These are phyloP conservation scores for Hypolimnas misippus DNA, from an alignment of 2,888 invertebrate genomes.

Conservation along the genomic window DNA sequence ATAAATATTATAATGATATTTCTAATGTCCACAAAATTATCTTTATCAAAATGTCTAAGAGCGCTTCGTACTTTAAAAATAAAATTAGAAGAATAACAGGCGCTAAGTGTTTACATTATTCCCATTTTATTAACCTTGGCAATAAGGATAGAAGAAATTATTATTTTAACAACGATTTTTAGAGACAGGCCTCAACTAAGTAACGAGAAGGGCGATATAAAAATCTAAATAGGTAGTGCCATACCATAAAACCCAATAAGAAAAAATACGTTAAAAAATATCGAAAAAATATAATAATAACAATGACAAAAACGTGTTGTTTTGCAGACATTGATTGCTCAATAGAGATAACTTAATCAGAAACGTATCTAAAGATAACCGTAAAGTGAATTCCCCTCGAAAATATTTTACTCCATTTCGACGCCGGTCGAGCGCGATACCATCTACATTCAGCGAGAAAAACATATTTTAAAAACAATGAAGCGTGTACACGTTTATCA, in stretches of 20 bases:
- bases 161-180: no score
- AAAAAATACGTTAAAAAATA: neutral
- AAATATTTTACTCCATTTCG: slow-evolving; percentile 60
- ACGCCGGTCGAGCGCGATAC: slow-evolving; percentile 39
- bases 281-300: neutral
- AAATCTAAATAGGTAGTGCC: no score
- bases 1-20: no score
- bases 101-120: no score
- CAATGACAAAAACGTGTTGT: neutral
- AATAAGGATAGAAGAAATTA: no score
- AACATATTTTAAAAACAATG: slow-evolving; percentile 78
- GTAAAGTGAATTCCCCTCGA: slow-evolving; percentile 61
- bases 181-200: no score
- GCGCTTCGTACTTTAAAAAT: no score
- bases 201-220: no score
- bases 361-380: slow-evolving; percentile 58
- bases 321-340: neutral
- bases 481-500: slow-evolving; percentile 77
- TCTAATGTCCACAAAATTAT: no score
- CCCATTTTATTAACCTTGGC: no score
- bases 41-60: no score
- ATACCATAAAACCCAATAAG: neutral
- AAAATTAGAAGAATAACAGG: no score
- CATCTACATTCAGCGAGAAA: slow-evolving; percentile 60
- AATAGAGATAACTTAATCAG: slow-evolving; percentile 31